Evolutionary conservation across 1,140 invertebrate species (phyloP), one percentile per base, ranked within the genome.

Genomic region (Drosophila parvula): DNA sequence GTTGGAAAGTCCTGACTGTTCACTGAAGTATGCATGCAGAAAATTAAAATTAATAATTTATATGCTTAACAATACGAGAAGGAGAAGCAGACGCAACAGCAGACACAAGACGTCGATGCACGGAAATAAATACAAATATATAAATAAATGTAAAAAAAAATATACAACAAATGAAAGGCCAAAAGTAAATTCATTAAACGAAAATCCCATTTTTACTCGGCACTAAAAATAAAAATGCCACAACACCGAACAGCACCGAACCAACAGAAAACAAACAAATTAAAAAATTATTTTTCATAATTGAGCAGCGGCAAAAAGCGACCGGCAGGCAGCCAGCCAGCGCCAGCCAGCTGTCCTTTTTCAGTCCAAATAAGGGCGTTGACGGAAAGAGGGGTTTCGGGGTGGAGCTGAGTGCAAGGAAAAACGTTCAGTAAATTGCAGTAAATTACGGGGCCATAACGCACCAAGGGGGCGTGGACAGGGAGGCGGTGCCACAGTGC

Each of bases 31-130:
- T 86, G 90, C 90, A 91, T 91, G 90, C 90, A 91, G 90, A 91
- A 91, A 91, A 91, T 91, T 91, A 91, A 91, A 91, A 90, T 91
- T 91, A 91, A 91, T 91, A 91, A 90, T 91, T 91, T 81, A 91
- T 91, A 81, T 81, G 83, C 79, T 73, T 81, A 78, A 84, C 40
- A 67, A 47, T 70, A 51, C 50, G 34, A 45, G 58, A 27, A 55
- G 47, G 48, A 57, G 41, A 56, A 30, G 22, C 22, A 41, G 28
- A 38, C 14, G 36, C 36, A 38, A 12, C n/a, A 43, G 32, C 60
- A 41, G 56, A 51, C 48, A 48, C 34, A 36, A 51, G 60, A 86
- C 57, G 78, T 63, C 65, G 67, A 51, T 55, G 51, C 55, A 48
- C 38, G 30, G 9, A 68, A 70, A 75, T 50, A 80, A 64, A 80